These are phyloP conservation scores for Tor tambroides DNA, from an alignment of 2,113 vertebrate genomes.

Conservation along the genomic window DNA sequence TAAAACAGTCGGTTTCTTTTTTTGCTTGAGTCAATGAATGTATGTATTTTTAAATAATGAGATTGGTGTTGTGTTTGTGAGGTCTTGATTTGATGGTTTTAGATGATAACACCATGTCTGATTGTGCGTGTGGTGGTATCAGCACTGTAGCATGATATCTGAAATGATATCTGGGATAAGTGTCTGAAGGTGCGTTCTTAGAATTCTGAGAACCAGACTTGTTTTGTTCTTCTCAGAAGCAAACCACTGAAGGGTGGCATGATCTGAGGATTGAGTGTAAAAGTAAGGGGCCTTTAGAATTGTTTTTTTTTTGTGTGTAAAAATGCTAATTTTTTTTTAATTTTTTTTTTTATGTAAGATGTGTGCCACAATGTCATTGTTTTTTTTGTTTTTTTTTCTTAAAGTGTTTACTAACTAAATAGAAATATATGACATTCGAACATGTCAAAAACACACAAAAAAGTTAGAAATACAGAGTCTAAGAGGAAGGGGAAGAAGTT, in stretches of 20 bases:
- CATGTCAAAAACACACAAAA: conserved; percentile 38
- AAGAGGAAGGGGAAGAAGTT: conserved; percentile 70
- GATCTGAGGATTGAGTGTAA: neutral
- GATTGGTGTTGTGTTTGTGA: neutral
- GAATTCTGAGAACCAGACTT: conserved; percentile 23
- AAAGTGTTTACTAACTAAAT: neutral
- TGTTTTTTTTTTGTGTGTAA: neutral
- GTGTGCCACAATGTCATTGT: neutral
- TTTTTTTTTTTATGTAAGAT: neutral
- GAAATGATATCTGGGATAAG: neutral
- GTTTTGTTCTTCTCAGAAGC: conserved; percentile 39
- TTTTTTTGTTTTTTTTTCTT: neutral
- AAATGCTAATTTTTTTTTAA: neutral
- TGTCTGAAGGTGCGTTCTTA: conserved; percentile 6
- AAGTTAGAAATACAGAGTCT: conserved; percentile 65
- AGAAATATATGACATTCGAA: neutral
- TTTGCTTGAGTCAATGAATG: neutral
- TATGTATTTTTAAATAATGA: neutral
- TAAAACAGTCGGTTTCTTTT: neutral
- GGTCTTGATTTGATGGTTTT: neutral
- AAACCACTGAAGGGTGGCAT: neutral
- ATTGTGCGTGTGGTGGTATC: neutral
- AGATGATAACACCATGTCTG: neutral
- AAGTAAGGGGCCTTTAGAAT: conserved; percentile 1
- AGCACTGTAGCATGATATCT: neutral